Conservation (phyloP, 2,888 invertebrate genomes). For the Orchestes rusci region DNA sequence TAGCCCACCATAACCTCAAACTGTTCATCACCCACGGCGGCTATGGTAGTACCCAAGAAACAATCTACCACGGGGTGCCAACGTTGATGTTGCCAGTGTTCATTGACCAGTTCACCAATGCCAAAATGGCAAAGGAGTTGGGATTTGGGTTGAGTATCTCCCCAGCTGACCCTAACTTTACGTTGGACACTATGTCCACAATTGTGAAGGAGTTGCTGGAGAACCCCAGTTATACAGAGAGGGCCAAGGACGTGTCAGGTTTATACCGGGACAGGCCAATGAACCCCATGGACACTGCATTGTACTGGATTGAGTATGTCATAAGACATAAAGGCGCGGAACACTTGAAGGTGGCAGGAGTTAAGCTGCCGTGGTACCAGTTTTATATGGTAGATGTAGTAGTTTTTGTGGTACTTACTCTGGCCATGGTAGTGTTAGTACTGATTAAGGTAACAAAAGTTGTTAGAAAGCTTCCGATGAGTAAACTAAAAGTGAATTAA, state of each 20-base stretch:
- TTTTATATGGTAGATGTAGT: slow-evolving; percentile 8
- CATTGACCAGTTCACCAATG: slow-evolving; percentile 48
- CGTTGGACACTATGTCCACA: slow-evolving; percentile 4
- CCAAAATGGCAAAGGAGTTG: slow-evolving; percentile 39
- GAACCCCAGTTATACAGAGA: slow-evolving; percentile 27
- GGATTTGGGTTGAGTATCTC: slow-evolving; percentile 33
- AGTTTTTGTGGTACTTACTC: too few species aligned
- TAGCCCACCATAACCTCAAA: slow-evolving; percentile 43
- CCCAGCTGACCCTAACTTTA: slow-evolving; percentile 33
- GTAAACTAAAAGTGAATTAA: too few species aligned
- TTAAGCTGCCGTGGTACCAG: slow-evolving; percentile 6
- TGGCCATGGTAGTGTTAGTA: too few species aligned
- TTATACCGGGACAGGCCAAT: slow-evolving; percentile 33
- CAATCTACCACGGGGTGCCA: slow-evolving; percentile 47
- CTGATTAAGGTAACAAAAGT: too few species aligned
- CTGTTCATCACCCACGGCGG: slow-evolving; percentile 48
- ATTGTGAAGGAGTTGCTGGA: slow-evolving; percentile 15
- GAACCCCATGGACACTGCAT: slow-evolving; percentile 33
- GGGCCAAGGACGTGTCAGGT: slow-evolving; percentile 28
- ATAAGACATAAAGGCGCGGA: too few species aligned
- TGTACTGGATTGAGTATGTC: slow-evolving; percentile 37
- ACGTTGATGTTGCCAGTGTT: slow-evolving; percentile 48
- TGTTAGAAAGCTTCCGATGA: too few species aligned
- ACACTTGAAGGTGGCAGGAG: slow-evolving; percentile 2
- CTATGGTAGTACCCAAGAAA: slow-evolving; percentile 45